These are phyloP conservation scores for Ennomos erosarius DNA, from an alignment of 2,888 invertebrate genomes.

Conservation along the genomic window DNA sequence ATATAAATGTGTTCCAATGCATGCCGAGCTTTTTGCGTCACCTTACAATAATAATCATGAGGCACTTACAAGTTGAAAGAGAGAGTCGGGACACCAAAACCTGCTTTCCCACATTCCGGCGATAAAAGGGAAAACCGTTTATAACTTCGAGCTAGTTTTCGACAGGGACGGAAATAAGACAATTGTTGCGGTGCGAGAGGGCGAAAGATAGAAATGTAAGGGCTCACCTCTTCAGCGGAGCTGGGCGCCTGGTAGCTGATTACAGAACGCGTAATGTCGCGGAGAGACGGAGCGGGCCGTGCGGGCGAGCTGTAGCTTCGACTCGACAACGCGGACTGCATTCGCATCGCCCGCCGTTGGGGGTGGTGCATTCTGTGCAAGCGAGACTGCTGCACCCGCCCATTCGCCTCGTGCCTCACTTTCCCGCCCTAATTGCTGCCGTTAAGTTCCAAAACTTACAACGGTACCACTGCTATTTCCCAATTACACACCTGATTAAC, in stretches of 20 bases:
- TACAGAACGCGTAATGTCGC: constrained; percentile 80
- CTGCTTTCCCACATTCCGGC: constrained; percentile 81
- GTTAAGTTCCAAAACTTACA: constrained; percentile 65
- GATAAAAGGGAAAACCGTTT: constrained; percentile 82
- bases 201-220: constrained; percentile 67
- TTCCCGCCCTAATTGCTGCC: constrained; percentile 79
- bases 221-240: constrained; percentile 71
- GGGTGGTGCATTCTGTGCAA: constrained; percentile 83
- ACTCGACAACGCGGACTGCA: constrained; percentile 76
- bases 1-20: constrained; percentile 3
- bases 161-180: constrained; percentile 60
- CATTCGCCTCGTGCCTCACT: constrained; percentile 81
- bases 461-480: constrained; percentile 38
- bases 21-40: constrained; percentile 35
- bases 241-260: constrained; percentile 80
- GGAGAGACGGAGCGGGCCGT: constrained; percentile 55
- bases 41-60: constrained; percentile 58
- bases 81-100: constrained; percentile 81
- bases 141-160: constrained; percentile 54
- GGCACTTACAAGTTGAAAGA: constrained; percentile 79
- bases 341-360: constrained; percentile 65
- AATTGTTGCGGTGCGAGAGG: constrained; percentile 58
- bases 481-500: constrained; percentile 50
- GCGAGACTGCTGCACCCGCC: constrained; percentile 82
- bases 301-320: constrained; percentile 70